Evolutionary conservation across 2,797 vertebrate genomes (phyloP), one percentile per base, ranked within the genome.

Genomic region (Lutjanus campechanus): DNA sequence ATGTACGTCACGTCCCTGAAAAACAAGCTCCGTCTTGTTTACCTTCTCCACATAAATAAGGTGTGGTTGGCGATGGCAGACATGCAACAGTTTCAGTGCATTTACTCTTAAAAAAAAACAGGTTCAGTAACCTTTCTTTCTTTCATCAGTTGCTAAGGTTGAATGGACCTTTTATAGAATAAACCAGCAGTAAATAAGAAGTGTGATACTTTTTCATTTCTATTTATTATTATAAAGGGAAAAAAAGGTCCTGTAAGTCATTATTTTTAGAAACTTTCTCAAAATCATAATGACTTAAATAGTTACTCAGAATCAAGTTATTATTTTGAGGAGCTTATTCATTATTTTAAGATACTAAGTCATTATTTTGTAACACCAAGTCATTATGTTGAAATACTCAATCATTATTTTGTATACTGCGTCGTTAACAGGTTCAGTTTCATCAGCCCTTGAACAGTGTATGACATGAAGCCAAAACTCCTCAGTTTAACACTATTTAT

Each of bases 11-110:
- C 46, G 17, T 56, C 16, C 11, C 0, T 22, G 43, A 54, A 53
- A 50, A 63, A 67, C 55, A 49, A 63, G 7, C 13, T 53, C 19
- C 8, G 11, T 40, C 25, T 7, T 55, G 49, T 79, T 72, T 67
- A 71, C 49, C 51, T 69, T 83, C 58, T 68, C 36, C n/a, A 36
- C 7, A 69, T 56, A 11, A 41, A n/a, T 1, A 47, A 77, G 62
- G 65, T n/a, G 40, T 64, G 15, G 0, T 54, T 55, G 41, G 13
- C 69, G 43, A 70, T 22, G 17, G 53, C 0, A 3, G 43, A 43
- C 63, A 43, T n/a, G 15, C 25, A 54, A 58, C 0, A 69, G 56
- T 43, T 60, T 19, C 11, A 53, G 8, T n/a, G 20, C 12, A 15
- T 56, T 40, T 0, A 55, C 16, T 44, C 8, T 20, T 29, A 8